Percentiles rank a stretch among this genome's conserved stretches.
Evolutionary conservation across 92 coral and sea anemone genomes (phyloP).

Genomic region (Montipora capitata): DNA sequence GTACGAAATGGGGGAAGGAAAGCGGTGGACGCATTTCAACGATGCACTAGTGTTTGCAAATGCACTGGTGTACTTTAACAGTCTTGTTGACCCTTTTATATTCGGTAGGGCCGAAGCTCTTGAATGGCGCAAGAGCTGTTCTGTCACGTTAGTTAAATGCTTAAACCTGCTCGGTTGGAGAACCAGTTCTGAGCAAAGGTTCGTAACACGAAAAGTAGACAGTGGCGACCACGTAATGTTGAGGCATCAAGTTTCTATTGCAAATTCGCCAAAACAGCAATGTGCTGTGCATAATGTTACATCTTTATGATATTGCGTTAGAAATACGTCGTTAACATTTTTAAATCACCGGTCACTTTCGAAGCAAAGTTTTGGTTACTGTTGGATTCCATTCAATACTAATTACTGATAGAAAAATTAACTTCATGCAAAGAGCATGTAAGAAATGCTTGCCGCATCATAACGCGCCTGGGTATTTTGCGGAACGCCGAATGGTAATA

Average conservation of each 20-base stretch:
- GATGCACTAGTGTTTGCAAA: slow-evolving; percentile 63
- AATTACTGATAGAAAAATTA: no score
- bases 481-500: no score
- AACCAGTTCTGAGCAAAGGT: neutral
- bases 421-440: no score
- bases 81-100: slow-evolving; percentile 88
- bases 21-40: slow-evolving; percentile 50
- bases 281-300: neutral
- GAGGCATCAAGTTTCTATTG: neutral
- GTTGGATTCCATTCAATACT: no score
- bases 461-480: no score
- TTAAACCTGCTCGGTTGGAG: slow-evolving; percentile 7
- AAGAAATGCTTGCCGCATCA: no score
- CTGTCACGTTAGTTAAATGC: slow-evolving; percentile 12
- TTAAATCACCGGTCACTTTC: no score
- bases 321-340: no score
- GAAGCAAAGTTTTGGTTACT: no score
- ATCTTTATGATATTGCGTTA: neutral
- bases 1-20: slow-evolving; percentile 80
- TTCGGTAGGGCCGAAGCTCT: slow-evolving; percentile 66
- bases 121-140: slow-evolving; percentile 35
- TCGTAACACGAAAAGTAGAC: neutral
- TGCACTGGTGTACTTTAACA: slow-evolving; percentile 79
- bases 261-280: neutral
- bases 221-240: neutral